A percentile compares a stretch with the other conserved stretches of the same genome.
Evolutionary conservation across 2,888 invertebrate species (phyloP).

Genomic region (Argyresthia albistria): DNA sequence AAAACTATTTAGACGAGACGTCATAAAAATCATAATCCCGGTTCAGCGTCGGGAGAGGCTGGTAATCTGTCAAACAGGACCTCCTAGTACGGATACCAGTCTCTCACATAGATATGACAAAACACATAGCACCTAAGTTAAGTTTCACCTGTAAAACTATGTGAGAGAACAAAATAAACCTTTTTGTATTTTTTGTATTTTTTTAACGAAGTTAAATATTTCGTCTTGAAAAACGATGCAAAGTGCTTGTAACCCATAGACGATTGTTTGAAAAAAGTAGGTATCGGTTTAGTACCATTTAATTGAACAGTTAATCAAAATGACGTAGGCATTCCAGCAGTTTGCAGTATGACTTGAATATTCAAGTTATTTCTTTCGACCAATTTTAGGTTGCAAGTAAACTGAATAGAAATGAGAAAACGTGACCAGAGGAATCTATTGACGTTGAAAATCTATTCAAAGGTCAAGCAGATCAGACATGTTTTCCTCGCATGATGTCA

Average conservation of each 20-base stretch:
- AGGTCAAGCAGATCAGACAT: slow-evolving; percentile 19
- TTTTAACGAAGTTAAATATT: neutral
- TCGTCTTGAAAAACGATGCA: neutral
- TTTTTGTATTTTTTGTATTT: too few species aligned
- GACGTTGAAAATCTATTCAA: slow-evolving; percentile 18
- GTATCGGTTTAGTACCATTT: neutral
- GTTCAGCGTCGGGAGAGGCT: too few species aligned
- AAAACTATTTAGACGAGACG: too few species aligned
- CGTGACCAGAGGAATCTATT: slow-evolving; percentile 5
- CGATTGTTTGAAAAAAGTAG: too few species aligned
- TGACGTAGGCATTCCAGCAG: neutral
- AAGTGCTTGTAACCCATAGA: neutral
- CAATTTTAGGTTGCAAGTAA: neutral
- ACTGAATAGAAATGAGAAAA: neutral
- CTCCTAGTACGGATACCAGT: too few species aligned
- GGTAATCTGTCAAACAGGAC: too few species aligned
- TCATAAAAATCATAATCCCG: too few species aligned
- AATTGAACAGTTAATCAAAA: neutral
- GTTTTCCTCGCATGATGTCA: slow-evolving; percentile 11
- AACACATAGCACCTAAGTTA: too few species aligned
- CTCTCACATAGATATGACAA: too few species aligned
- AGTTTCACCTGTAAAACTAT: too few species aligned
- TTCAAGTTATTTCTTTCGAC: too few species aligned
- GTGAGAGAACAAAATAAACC: too few species aligned
- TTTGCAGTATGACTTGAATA: slow-evolving; percentile 1